Percentiles rank a stretch among this genome's conserved stretches.
phyloP scores from a whole-genome alignment of 2,113 vertebrate genomes.

The Pteropus alecto region DNA sequence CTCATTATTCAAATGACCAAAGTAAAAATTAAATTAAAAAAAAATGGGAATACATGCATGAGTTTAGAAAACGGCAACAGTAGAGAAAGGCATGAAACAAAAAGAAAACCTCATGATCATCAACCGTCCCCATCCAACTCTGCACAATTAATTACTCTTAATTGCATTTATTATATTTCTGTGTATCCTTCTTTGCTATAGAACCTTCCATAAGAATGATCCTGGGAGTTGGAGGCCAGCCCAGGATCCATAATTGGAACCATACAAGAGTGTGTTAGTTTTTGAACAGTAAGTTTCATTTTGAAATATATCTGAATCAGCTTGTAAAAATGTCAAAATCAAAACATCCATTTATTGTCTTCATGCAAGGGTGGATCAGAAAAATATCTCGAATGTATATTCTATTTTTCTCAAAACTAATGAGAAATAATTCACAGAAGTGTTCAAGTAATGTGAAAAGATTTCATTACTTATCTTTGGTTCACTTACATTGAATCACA shows the following conservation, averaged over 20 bases:
- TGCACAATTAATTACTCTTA: neutral
- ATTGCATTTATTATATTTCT: neutral
- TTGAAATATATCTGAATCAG: slow-evolving; percentile 49
- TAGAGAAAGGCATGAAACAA: neutral
- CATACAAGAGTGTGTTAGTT: slow-evolving; percentile 31
- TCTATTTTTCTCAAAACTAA: neutral
- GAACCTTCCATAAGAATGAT: slow-evolving; percentile 33
- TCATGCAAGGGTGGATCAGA: neutral
- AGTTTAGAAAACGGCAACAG: neutral
- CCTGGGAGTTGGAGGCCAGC: slow-evolving; percentile 38
- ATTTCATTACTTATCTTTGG: neutral
- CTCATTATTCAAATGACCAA: neutral
- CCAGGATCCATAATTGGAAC: slow-evolving; percentile 58
- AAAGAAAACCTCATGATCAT: neutral
- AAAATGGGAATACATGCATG: neutral
- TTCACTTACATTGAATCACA: neutral
- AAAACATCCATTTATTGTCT: slow-evolving; percentile 20
- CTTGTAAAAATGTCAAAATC: slow-evolving; percentile 51
- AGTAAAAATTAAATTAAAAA: neutral
- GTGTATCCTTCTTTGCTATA: neutral
- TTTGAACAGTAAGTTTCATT: slow-evolving; percentile 54
- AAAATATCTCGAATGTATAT: neutral
- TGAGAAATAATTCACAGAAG: neutral
- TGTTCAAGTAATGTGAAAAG: neutral
- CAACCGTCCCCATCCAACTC: neutral